These are phyloP conservation scores for Tenualosa ilisha DNA, from an alignment of 2,797 vertebrate genomes.

Conservation along the genomic window DNA sequence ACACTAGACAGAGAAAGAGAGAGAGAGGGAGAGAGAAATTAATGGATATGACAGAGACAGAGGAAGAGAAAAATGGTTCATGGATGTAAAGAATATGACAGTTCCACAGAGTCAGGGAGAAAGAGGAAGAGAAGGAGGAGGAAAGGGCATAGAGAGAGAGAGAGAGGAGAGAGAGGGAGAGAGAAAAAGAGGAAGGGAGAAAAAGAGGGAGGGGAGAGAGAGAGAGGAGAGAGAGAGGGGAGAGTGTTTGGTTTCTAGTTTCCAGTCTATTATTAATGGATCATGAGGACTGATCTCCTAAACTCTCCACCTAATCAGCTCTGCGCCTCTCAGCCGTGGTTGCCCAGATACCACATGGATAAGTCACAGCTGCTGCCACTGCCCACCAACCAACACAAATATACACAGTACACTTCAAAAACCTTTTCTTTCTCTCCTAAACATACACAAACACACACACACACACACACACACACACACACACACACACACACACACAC, in stretches of 20 bases:
- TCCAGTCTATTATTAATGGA: slow-evolving; percentile 73
- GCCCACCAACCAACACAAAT: slow-evolving; percentile 28
- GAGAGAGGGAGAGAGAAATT: not conserved
- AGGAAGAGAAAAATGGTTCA: slow-evolving; percentile 28
- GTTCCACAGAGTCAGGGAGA: not conserved
- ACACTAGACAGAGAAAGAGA: not conserved
- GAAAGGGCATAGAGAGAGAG: not conserved
- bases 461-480: slow-evolving; percentile 17
- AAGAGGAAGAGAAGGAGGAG: not conserved
- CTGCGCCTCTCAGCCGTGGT: slow-evolving; percentile 63
- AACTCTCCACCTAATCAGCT: slow-evolving; percentile 56
- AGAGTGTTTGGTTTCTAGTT: slow-evolving; percentile 61
- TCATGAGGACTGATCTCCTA: slow-evolving; percentile 59
- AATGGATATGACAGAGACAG: not conserved
- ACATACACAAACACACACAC: slow-evolving; percentile 4
- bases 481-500: slow-evolving; percentile 35
- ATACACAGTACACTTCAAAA: not conserved
- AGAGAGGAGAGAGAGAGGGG: not conserved
- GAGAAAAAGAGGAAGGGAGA: not conserved
- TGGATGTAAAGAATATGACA: too few species aligned
- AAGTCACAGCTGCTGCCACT: slow-evolving; percentile 50
- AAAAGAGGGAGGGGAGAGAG: not conserved
- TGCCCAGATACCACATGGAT: slow-evolving; percentile 69
- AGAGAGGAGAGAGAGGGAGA: not conserved
- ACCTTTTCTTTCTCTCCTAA: not conserved